Percentiles rank a stretch among this genome's conserved stretches.
Evolutionary conservation across 92 coral and sea anemone species (phyloP).

Genomic region (Meandrina meandrites): DNA sequence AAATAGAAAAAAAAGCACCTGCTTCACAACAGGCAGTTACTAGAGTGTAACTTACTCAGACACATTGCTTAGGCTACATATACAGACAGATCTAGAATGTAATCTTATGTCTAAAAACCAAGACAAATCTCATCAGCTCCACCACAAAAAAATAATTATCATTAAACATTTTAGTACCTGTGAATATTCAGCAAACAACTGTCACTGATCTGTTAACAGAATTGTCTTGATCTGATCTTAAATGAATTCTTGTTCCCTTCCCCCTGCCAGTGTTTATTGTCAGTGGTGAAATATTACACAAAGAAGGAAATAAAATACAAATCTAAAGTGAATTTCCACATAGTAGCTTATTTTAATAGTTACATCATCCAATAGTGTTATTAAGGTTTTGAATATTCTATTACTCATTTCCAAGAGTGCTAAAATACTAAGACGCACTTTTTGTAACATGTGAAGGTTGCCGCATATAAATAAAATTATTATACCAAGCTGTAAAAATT

Average conservation of each 20-base stretch:
- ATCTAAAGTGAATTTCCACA: not conserved
- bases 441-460: not conserved
- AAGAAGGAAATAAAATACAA: not conserved
- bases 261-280: not conserved
- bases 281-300: not conserved
- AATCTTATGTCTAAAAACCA: not conserved
- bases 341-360: not conserved
- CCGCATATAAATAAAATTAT: not conserved
- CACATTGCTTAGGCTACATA: not conserved
- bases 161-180: not conserved
- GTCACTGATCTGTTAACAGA: not conserved
- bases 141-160: not conserved
- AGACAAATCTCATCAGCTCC: not conserved
- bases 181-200: not conserved
- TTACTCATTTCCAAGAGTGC: not conserved
- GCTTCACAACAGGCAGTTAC: not conserved
- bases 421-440: not conserved
- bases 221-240: not conserved
- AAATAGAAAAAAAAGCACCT: slow-evolving; percentile 16
- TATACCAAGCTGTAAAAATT: not conserved
- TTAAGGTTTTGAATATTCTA: not conserved
- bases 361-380: not conserved
- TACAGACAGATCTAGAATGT: too few species aligned
- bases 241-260: not conserved
- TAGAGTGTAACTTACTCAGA: not conserved